Conservation (phyloP, 1,140 invertebrate genomes). For the Scaptodrosophila lebanonensis region DNA sequence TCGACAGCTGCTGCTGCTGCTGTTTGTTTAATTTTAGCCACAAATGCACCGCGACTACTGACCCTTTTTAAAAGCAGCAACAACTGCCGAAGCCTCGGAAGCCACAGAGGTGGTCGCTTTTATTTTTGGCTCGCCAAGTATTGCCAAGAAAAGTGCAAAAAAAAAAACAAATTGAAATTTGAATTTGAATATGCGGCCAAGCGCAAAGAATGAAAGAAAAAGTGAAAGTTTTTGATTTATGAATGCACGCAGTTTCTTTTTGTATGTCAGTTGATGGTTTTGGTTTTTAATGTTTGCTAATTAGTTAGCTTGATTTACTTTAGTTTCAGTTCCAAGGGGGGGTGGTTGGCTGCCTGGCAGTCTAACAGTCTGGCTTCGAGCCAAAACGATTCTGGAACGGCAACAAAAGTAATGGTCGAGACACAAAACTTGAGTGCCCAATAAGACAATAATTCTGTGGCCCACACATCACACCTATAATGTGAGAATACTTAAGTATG, state of each 20-base stretch:
- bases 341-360: slow-evolving; percentile 17
- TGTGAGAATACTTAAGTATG: no score
- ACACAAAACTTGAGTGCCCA: background rate
- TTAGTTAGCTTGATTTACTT: slow-evolving; percentile 41
- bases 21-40: slow-evolving; percentile 40
- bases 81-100: no score
- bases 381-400: slow-evolving; percentile 68
- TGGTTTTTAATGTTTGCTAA: slow-evolving; percentile 51
- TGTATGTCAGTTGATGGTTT: slow-evolving; percentile 38
- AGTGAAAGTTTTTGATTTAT: slow-evolving; percentile 73
- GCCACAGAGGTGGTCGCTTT: slow-evolving; percentile 50
- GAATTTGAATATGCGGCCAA: slow-evolving; percentile 8
- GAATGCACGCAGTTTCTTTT: slow-evolving; percentile 35
- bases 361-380: slow-evolving; percentile 42
- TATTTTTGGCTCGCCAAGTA: slow-evolving; percentile 53
- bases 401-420: slow-evolving; percentile 59
- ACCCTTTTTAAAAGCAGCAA: no score
- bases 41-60: slow-evolving; percentile 35
- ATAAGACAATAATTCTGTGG: no score
- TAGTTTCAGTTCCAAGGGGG: slow-evolving; percentile 5
- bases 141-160: slow-evolving; percentile 21
- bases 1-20: slow-evolving; percentile 18
- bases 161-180: slow-evolving; percentile 39
- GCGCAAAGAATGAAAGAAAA: slow-evolving; percentile 7
- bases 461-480: no score